phyloP scores from a whole-genome alignment of 2,113 vertebrate species.

The Camelus bactrianus region DNA sequence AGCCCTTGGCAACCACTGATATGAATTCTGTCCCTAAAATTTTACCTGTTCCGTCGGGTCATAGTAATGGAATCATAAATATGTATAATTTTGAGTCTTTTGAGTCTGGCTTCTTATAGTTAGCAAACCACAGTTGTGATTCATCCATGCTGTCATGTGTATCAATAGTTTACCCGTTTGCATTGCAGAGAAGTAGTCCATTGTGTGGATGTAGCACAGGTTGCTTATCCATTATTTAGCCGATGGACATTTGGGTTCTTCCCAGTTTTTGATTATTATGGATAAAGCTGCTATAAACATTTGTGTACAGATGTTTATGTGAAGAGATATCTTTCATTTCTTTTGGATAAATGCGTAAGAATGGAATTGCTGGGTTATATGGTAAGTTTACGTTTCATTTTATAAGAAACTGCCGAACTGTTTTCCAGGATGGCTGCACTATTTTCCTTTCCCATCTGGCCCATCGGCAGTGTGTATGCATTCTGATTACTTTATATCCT shows the following conservation, averaged over 20 bases:
- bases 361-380: background rate
- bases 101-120: background rate
- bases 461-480: background rate
- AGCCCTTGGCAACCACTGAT: background rate
- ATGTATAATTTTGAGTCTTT: background rate
- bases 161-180: background rate
- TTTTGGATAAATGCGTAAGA: background rate
- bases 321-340: constrained; percentile 20
- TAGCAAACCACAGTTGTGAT: background rate
- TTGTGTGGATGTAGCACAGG: background rate
- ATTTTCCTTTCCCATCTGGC: background rate
- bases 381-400: background rate
- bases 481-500: background rate
- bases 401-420: background rate
- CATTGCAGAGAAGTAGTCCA: background rate
- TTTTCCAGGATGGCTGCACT: background rate
- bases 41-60: background rate
- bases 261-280: background rate
- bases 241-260: background rate
- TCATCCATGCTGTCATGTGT: background rate
- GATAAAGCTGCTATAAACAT: background rate
- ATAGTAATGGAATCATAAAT: background rate
- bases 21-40: background rate
- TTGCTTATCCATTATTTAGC: background rate
- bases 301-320: background rate